These are phyloP conservation scores for Glomeris maerens DNA, from an alignment of 1,140 invertebrate genomes.

Conservation along the genomic window DNA sequence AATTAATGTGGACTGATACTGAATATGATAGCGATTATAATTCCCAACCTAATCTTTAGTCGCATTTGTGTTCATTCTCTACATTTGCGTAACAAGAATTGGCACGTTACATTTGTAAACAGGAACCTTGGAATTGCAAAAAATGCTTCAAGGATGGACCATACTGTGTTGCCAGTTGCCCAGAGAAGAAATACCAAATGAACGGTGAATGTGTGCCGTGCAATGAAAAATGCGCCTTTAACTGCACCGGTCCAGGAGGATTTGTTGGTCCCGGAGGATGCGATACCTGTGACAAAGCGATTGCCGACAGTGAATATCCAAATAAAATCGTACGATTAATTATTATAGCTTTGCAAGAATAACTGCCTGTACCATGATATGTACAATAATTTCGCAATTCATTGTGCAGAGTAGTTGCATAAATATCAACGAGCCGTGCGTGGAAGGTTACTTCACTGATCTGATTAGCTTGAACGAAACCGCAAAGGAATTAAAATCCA, in stretches of 20 bases:
- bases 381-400: background rate
- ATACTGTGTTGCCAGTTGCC: slow-evolving; percentile 72
- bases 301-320: slow-evolving; percentile 43
- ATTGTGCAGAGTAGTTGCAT: slow-evolving; percentile 26
- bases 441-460: slow-evolving; percentile 64
- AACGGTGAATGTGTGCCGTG: slow-evolving; percentile 61
- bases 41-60: too few species aligned
- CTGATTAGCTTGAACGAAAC: slow-evolving; percentile 56
- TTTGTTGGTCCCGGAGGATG: slow-evolving; percentile 68
- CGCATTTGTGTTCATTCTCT: too few species aligned
- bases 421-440: slow-evolving; percentile 62
- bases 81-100: too few species aligned
- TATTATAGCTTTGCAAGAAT: background rate
- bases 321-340: background rate
- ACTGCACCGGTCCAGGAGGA: slow-evolving; percentile 78
- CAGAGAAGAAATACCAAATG: slow-evolving; percentile 60
- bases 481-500: slow-evolving; percentile 45
- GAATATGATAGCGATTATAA: too few species aligned
- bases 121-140: too few species aligned
- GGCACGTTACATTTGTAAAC: too few species aligned
- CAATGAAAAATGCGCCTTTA: slow-evolving; percentile 69
- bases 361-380: background rate
- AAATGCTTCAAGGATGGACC: slow-evolving; percentile 75
- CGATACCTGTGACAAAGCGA: slow-evolving; percentile 74
- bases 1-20: too few species aligned